phyloP scores from a whole-genome alignment of 1,140 invertebrate genomes.

The Lepeophtheirus salmonis region DNA sequence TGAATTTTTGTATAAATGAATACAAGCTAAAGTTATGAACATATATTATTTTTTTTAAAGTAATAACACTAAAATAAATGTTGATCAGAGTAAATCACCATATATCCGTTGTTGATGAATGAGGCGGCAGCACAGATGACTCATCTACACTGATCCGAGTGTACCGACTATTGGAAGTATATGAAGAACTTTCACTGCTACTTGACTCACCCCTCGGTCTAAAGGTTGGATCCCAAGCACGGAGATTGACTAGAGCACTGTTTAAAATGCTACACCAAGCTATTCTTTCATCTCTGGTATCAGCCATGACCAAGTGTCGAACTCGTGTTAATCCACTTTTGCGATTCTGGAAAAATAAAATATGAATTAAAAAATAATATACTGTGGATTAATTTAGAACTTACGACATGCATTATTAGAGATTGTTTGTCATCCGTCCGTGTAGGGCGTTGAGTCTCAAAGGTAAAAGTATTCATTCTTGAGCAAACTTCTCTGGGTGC shows the following conservation, averaged over 20 bases:
- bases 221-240: conserved; percentile 44
- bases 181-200: neutral
- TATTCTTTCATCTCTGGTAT: conserved; percentile 64
- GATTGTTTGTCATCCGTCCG: conserved; percentile 43
- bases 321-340: conserved; percentile 34
- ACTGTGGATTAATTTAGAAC: no score
- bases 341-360: neutral
- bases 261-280: conserved; percentile 69
- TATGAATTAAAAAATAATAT: no score
- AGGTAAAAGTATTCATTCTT: conserved; percentile 60
- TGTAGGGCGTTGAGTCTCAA: conserved; percentile 45
- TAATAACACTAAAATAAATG: no score
- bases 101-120: neutral
- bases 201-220: conserved; percentile 11
- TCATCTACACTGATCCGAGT: neutral
- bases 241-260: conserved; percentile 47
- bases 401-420: conserved; percentile 35
- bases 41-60: no score
- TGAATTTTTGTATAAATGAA: no score
- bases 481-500: conserved; percentile 74
- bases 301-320: conserved; percentile 53
- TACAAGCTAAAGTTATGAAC: no score
- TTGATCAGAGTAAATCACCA: no score
- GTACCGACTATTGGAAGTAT: no score
- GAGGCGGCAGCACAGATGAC: no score